A percentile compares a stretch with the other conserved stretches of the same genome.
Conservation (phyloP, 2,888 invertebrate genomes). For the Elysia crispata region DNA sequence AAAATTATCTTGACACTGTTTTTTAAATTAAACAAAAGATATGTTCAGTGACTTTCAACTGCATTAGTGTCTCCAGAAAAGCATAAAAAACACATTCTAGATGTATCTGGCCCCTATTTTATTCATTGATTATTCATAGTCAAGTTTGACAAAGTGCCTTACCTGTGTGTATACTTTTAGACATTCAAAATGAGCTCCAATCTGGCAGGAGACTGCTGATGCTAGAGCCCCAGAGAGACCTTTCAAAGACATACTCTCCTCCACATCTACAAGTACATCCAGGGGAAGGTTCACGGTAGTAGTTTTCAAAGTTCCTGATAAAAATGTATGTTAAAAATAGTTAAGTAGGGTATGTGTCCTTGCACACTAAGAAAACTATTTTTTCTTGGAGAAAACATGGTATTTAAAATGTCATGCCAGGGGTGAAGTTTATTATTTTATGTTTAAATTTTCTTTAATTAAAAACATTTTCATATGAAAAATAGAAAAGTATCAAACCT, state of each 20-base stretch:
- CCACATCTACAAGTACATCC: conserved; percentile 62
- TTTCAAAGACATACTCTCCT: conserved; percentile 50
- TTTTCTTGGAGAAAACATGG: neutral
- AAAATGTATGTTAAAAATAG: neutral
- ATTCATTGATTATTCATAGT: no score
- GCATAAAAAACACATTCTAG: no score
- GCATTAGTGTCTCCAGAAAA: no score
- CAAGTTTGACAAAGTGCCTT: no score
- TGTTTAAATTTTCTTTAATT: neutral
- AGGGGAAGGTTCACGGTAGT: conserved; percentile 59
- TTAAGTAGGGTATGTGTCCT: neutral
- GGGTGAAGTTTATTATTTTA: neutral
- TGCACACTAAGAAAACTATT: neutral
- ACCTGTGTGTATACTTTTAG: conserved; percentile 48
- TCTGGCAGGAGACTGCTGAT: conserved; percentile 60
- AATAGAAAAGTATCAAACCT: conserved; percentile 4
- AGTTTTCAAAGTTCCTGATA: conserved; percentile 60
- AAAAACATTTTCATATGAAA: neutral
- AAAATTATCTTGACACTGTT: no score
- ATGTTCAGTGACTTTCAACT: no score
- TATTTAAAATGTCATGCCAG: conserved; percentile 6
- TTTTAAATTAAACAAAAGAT: no score
- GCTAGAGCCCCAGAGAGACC: conserved; percentile 55
- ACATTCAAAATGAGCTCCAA: conserved; percentile 60
- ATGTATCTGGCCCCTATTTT: no score